Evolutionary conservation across 2,888 invertebrate species (phyloP).

Genomic region (Papilio protenor): DNA sequence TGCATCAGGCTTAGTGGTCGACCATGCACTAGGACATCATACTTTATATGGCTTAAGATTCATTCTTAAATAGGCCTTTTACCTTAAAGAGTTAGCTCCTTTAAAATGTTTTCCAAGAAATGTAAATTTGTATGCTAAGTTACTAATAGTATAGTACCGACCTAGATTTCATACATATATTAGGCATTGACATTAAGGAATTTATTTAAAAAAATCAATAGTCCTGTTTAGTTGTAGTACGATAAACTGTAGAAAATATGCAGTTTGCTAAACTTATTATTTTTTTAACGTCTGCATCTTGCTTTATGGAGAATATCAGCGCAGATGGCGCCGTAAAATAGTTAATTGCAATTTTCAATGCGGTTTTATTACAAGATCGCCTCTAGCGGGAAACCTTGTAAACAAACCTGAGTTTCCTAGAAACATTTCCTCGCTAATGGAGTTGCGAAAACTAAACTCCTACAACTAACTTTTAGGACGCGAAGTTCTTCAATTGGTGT

Average conservation of each 20-base stretch:
- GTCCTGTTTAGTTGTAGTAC: background rate
- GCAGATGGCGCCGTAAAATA: background rate
- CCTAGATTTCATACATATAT: background rate
- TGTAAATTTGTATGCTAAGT: background rate
- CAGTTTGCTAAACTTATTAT: background rate
- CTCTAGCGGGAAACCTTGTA: conserved; percentile 31
- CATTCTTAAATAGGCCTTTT: background rate
- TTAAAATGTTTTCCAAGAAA: background rate
- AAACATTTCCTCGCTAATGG: conserved; percentile 8
- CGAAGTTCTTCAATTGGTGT: background rate
- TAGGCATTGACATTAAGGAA: background rate
- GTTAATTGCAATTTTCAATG: background rate
- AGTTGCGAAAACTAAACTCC: background rate
- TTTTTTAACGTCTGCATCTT: background rate
- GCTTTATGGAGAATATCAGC: background rate
- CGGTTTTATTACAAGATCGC: conserved; percentile 9
- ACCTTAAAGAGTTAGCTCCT: conserved; percentile 1
- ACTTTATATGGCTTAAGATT: conserved; percentile 19
- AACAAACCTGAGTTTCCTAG: background rate
- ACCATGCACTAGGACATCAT: conserved; percentile 41
- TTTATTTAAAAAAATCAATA: background rate
- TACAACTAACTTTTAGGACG: background rate
- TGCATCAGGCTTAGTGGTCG: conserved; percentile 43
- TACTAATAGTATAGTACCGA: background rate
- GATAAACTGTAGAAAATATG: background rate